Percentiles rank a stretch among this genome's conserved stretches.
Evolutionary conservation across 2,113 vertebrate species (phyloP).

Genomic region (Leptodactylus fuscus): DNA sequence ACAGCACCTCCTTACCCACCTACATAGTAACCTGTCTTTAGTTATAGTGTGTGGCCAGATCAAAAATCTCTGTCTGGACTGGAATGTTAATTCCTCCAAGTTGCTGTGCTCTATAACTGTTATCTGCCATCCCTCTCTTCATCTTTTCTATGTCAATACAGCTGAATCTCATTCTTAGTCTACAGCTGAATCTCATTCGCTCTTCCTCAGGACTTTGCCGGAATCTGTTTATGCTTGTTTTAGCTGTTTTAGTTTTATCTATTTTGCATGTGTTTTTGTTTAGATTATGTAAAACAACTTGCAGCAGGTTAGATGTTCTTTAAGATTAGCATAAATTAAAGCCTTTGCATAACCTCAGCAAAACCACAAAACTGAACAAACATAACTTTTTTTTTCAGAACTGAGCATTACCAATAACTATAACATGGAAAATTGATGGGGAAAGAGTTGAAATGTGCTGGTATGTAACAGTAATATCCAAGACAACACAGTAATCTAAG

Average conservation of each 20-base stretch:
- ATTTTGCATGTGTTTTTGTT: slow-evolving; percentile 10
- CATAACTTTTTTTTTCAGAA: background rate
- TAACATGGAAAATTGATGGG: background rate
- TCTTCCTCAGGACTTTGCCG: slow-evolving; percentile 2
- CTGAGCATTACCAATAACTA: background rate
- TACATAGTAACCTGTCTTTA: slow-evolving; percentile 39
- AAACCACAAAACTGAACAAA: background rate
- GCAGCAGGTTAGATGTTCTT: background rate
- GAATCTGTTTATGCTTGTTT: slow-evolving; percentile 20
- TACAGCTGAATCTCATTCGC: slow-evolving; percentile 43
- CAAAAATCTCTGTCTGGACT: slow-evolving; percentile 21
- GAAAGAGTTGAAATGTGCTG: background rate
- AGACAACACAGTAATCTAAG: background rate
- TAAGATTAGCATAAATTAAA: background rate
- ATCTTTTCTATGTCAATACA: slow-evolving; percentile 49
- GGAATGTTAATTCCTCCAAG: slow-evolving; percentile 49
- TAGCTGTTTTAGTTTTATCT: background rate
- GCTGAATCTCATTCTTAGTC: slow-evolving; percentile 14
- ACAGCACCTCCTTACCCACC: slow-evolving; percentile 43
- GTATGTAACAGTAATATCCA: background rate
- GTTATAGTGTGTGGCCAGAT: slow-evolving; percentile 47
- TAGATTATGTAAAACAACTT: background rate
- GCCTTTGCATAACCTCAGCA: background rate
- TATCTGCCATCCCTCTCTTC: slow-evolving; percentile 26
- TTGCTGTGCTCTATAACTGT: slow-evolving; percentile 36